A percentile compares a stretch with the other conserved stretches of the same genome.
Evolutionary conservation across 2,888 invertebrate genomes (phyloP).

Genomic region (Xestia sexstrigata): DNA sequence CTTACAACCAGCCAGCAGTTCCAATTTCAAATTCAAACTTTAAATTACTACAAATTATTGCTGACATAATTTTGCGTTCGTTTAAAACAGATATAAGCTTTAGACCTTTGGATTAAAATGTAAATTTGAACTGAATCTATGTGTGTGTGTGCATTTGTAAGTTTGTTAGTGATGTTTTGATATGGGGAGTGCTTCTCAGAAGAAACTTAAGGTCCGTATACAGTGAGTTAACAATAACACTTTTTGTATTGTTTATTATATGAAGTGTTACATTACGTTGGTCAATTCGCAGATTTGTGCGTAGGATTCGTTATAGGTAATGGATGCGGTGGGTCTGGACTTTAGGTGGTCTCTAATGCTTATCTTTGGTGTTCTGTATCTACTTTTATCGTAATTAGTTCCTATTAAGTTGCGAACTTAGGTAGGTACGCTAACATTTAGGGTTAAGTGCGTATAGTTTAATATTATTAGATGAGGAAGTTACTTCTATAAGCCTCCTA

Average conservation of each 20-base stretch:
- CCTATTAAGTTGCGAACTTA: background rate
- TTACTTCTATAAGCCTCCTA: background rate
- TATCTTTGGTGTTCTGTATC: constrained; percentile 61
- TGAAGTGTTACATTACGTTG: constrained; percentile 78
- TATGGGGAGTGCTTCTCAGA: constrained; percentile 79
- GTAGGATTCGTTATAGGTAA: constrained; percentile 78
- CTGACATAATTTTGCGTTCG: constrained; percentile 68
- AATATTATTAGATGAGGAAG: background rate
- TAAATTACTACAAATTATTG: constrained; percentile 81
- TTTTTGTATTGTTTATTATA: constrained; percentile 82
- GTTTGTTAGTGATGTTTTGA: constrained; percentile 75
- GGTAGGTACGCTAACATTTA: background rate
- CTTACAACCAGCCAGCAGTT: constrained; percentile 77
- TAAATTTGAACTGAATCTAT: constrained; percentile 41
- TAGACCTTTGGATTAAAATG: constrained; percentile 54
- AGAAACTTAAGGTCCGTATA: constrained; percentile 80
- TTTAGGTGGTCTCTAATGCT: constrained; percentile 71
- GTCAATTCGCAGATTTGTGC: constrained; percentile 86
- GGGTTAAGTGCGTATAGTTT: background rate
- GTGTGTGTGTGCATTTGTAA: constrained; percentile 36
- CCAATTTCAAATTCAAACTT: constrained; percentile 83
- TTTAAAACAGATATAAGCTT: constrained; percentile 46
- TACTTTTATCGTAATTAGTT: constrained; percentile 29
- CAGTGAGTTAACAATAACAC: constrained; percentile 80
- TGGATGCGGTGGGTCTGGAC: constrained; percentile 72